These are phyloP conservation scores for Plestiodon gilberti DNA, from an alignment of 2,113 vertebrate genomes.

Conservation along the genomic window DNA sequence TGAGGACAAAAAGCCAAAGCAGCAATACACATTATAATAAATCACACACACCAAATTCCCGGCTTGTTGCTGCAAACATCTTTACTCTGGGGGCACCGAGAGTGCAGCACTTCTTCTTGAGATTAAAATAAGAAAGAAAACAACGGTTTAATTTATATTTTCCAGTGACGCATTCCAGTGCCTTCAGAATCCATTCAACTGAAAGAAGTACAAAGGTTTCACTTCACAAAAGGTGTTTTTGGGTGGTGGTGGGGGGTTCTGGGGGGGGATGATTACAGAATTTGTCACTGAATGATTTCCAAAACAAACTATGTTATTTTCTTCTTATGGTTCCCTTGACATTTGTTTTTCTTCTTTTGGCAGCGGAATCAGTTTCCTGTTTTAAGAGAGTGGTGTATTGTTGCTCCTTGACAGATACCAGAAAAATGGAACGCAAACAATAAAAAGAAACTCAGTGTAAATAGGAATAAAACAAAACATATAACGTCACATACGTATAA, in stretches of 20 bases:
- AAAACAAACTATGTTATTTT: constrained; percentile 60
- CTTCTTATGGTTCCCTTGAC: constrained; percentile 56
- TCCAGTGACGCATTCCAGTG: constrained; percentile 66
- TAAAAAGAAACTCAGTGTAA: no score
- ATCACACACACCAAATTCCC: constrained; percentile 65
- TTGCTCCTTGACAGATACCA: constrained; percentile 53
- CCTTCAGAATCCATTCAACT: constrained; percentile 56
- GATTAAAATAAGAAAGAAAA: constrained; percentile 39
- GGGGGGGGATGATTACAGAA: constrained; percentile 49
- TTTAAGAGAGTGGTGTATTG: constrained; percentile 27
- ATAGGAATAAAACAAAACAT: no score
- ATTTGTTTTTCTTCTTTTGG: constrained; percentile 46
- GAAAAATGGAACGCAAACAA: constrained; percentile 19
- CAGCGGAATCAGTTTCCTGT: constrained; percentile 25
- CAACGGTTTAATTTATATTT: constrained; percentile 63
- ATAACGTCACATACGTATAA: no score
- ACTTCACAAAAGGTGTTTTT: constrained; percentile 60
- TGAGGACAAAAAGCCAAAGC: constrained; percentile 73
- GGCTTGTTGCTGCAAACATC: constrained; percentile 51
- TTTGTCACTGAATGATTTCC: constrained; percentile 53
- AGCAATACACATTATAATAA: constrained; percentile 68
- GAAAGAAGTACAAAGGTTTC: constrained; percentile 59
- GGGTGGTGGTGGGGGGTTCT: background rate
- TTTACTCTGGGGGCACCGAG: constrained; percentile 50
- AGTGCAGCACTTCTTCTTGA: constrained; percentile 46